Evolutionary conservation across 2,113 vertebrate species (phyloP).

Genomic region (Cynopterus brachyotis): DNA sequence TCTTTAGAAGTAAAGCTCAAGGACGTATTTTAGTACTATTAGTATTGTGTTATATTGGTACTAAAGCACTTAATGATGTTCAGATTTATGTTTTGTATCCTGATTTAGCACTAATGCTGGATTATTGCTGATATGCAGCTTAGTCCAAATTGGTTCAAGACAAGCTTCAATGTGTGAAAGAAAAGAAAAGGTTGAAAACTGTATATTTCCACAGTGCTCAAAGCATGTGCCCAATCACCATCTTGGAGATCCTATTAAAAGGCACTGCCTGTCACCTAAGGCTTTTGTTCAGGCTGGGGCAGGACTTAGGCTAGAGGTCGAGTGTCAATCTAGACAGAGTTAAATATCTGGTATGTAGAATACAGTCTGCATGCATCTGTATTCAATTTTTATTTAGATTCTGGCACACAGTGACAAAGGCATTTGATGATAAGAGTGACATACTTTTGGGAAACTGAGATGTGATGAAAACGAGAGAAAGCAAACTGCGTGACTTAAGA

Average conservation of each 20-base stretch:
- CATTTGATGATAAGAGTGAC: conserved; percentile 27
- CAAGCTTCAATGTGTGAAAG: background rate
- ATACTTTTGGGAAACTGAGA: background rate
- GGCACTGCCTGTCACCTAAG: background rate
- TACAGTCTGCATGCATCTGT: background rate
- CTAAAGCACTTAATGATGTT: conserved; percentile 68
- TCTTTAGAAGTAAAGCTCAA: conserved; percentile 32
- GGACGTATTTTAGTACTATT: conserved; percentile 60
- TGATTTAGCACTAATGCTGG: conserved; percentile 56
- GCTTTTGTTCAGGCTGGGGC: background rate
- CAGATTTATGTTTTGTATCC: conserved; percentile 62
- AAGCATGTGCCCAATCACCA: background rate
- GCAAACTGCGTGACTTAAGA: background rate
- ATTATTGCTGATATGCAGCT: conserved; percentile 69
- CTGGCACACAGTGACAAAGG: background rate
- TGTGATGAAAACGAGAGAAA: background rate
- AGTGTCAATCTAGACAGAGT: background rate
- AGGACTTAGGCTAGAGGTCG: background rate
- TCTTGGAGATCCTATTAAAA: background rate
- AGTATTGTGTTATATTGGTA: conserved; percentile 35
- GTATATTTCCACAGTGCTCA: background rate
- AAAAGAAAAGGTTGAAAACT: background rate
- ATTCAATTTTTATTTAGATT: background rate
- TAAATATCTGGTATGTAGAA: background rate
- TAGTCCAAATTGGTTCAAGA: conserved; percentile 59